Evolutionary conservation across 2,888 invertebrate genomes (phyloP).

Genomic region (Epsilonema sp.): DNA sequence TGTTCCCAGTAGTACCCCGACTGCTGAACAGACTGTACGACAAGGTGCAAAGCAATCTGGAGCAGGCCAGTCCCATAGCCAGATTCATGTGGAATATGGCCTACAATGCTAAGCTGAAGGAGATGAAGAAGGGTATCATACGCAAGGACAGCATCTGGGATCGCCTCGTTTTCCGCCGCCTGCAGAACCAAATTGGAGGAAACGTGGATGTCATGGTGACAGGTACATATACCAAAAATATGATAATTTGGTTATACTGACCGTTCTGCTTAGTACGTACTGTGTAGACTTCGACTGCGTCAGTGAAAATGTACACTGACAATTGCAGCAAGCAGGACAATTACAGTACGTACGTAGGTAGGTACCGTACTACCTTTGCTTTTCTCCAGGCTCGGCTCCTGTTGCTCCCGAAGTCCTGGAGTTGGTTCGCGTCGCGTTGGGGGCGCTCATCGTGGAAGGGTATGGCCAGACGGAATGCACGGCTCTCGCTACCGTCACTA

Average conservation of each 20-base stretch:
- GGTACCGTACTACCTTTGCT: too few relatives aligned
- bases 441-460: constrained; percentile 17
- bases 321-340: too few relatives aligned
- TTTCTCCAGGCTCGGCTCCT: constrained; percentile 82
- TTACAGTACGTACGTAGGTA: too few relatives aligned
- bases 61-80: not conserved
- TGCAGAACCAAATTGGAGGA: not conserved
- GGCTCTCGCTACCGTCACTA: constrained; percentile 18
- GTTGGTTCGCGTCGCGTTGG: constrained; percentile 27
- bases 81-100: not conserved
- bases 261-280: too few relatives aligned
- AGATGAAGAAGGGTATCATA: constrained; percentile 15
- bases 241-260: too few relatives aligned
- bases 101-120: constrained; percentile 12
- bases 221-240: too few relatives aligned
- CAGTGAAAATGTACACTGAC: too few relatives aligned
- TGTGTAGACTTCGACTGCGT: too few relatives aligned
- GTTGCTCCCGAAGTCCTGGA: constrained; percentile 46
- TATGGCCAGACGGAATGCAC: constrained; percentile 27
- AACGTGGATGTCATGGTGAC: not conserved
- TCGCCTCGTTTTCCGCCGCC: constrained; percentile 16
- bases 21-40: constrained; percentile 81
- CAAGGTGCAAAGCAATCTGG: constrained; percentile 6
- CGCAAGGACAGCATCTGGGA: constrained; percentile 21
- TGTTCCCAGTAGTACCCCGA: constrained; percentile 84